Base-by-base conservation (phyloP, 2,113 vertebrate species). In the Nettapus auritus region DNA sequence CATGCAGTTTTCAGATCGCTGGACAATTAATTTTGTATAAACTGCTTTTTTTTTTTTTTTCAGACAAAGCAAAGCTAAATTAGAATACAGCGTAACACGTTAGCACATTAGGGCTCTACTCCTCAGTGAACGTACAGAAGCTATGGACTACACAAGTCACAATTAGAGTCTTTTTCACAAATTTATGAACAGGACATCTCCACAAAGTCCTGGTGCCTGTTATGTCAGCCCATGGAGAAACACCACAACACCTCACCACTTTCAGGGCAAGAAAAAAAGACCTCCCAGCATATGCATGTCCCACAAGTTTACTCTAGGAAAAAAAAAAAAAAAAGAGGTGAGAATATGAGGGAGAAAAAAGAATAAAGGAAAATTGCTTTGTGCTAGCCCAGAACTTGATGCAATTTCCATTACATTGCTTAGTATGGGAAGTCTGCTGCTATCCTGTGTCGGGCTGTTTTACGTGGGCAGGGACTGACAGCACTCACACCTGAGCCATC, bases 381-480 rank as follows among this genome's bases (percentile, higher is more conserved):
- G 38, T 14, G 11, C 46, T 15, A 78, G 46, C 62, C 40, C 1
- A 4, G 42, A 60, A 67, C 13, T 71, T 28, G 23, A 7, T 31
- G 31, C 11, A 15, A 4, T 50, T 75, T 62, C 38, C 38, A 3
- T 7, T 6, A 2, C 40, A 22, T 1, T 6, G 20, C 74, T 50
- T 4, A n/a, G 44, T 63, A n/a, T 33, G 9, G 12, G 48, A 53
- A 64, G 50, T 23, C 57, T 1, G 1, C 68, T 55, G n/a, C 13
- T 7, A 1, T 13, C 25, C 26, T 0, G 6, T 11, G 0, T 48
- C 4, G 40, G 33, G 83, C 80, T 34, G 62, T 9, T 28, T 6
- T 2, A 0, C 16, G 5, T 0, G 18, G 40, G 23, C 63, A 73
- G 53, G 36, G n/a, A 50, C 21, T 2, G 70, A 50, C 52, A 0